Conservation (phyloP, 2,797 vertebrate genomes). For the Schizothorax lantsangensis region DNA sequence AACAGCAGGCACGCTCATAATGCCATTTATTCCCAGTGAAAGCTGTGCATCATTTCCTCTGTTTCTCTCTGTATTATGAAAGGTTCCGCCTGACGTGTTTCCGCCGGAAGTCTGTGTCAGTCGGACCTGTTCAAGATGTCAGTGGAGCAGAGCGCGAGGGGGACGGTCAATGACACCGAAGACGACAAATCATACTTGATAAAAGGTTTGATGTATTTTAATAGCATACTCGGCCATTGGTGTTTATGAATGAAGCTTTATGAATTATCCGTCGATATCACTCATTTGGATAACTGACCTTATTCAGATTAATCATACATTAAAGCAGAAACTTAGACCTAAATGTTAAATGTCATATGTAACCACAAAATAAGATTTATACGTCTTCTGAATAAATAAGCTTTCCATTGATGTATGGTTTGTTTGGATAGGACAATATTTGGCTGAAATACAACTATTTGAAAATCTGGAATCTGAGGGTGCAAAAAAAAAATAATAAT, state of each 20-base stretch:
- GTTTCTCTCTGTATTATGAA: not conserved
- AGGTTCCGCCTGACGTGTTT: slow-evolving; percentile 64
- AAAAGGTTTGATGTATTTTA: slow-evolving; percentile 63
- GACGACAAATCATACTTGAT: slow-evolving; percentile 60
- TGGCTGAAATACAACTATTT: too few species aligned
- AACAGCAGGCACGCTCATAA: not conserved
- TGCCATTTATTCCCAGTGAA: not conserved
- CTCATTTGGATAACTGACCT: not conserved
- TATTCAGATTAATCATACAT: not conserved
- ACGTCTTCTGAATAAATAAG: too few species aligned
- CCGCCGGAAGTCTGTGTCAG: slow-evolving; percentile 57
- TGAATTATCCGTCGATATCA: not conserved
- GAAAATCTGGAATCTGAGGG: too few species aligned
- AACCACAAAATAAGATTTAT: too few species aligned
- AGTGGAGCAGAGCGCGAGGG: not conserved
- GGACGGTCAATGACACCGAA: slow-evolving; percentile 13
- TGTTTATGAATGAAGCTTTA: not conserved
- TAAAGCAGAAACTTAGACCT: not conserved
- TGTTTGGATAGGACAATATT: not conserved
- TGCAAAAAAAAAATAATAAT: too few species aligned
- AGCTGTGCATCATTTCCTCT: not conserved
- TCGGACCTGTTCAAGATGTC: slow-evolving; percentile 69
- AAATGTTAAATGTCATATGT: not conserved
- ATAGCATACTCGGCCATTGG: not conserved
- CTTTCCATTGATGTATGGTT: not conserved